Base-by-base conservation (phyloP, 2,888 invertebrate species). In the Tricholauxania praeusta region DNA sequence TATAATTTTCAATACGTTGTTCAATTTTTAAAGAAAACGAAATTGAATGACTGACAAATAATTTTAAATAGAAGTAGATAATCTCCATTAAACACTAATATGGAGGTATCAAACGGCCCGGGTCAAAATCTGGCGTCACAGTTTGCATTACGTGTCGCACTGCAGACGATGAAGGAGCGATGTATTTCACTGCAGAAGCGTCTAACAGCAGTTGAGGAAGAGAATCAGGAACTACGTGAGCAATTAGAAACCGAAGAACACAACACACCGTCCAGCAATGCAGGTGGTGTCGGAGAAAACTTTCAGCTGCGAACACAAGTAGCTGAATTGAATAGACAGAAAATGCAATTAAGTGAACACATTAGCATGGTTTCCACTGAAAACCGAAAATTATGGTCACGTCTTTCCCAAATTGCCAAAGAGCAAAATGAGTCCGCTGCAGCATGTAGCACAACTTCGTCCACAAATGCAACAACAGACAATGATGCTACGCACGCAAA, bases 301-400 rank as follows among this genome's bases (percentile, higher is more conserved):
- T 83, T 88, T 73, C 80, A 83, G 49, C 83, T 92, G n/a, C 88
- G 91, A 74, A 89, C 90, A 77, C 91, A 92, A 84, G 89, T 94
- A 28, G 90, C 91, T 22, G 92, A 93, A 76, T 87, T 95, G 72
- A 90, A 89, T 15, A 92, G 92, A 80, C 93, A 94, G 82, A 95
- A 94, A 82, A 90, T 91, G 0, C 94, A 94, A 82, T 87, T 95
- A 0, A 90, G 92, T 79, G 93, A 93, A 83, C 94, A 94, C 82
- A 90, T 94, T 48, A 91, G 90, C 79, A 94, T 95, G 93, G 94
- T 95, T 12, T 92, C 94, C 4, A 90, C 91, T 79, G 95, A 95
- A 85, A 95, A 95, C 84, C 92, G 92, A 80, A 92, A 93, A 77
- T 86, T 95, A 57, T 95, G 95, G 95, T 91, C 89, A 72, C 91